Evolutionary conservation across 2,888 invertebrate species (phyloP).

Genomic region (Dynastes hyllus): DNA sequence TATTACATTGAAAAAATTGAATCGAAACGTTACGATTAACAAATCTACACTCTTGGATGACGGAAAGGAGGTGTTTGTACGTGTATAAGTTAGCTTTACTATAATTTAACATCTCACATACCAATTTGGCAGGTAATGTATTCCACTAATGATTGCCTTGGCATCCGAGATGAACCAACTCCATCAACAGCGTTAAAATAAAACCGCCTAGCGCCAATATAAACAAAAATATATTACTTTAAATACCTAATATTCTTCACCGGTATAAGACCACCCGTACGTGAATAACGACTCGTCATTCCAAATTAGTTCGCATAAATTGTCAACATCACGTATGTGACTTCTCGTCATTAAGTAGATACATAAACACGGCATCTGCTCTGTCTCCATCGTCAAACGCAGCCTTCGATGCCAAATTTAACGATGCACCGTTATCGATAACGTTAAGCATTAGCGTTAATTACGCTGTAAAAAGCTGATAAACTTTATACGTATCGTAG

Average conservation of each 20-base stretch:
- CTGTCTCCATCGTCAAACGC: slow-evolving; percentile 35
- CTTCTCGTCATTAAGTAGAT: slow-evolving; percentile 40
- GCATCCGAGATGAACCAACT: not conserved
- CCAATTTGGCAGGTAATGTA: too few relatives aligned
- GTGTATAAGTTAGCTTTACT: too few relatives aligned
- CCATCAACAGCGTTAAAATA: not conserved
- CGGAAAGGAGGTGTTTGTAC: too few relatives aligned
- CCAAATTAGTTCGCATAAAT: slow-evolving; percentile 48
- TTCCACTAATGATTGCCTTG: slow-evolving; percentile 19
- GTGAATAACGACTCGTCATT: slow-evolving; percentile 40
- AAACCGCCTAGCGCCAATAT: slow-evolving; percentile 21
- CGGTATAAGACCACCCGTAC: slow-evolving; percentile 31
- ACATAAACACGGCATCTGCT: slow-evolving; percentile 40
- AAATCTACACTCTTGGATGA: too few relatives aligned
- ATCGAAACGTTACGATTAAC: too few relatives aligned
- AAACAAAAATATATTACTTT: slow-evolving; percentile 37
- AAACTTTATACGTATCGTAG: slow-evolving; percentile 24
- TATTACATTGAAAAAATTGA: too few relatives aligned
- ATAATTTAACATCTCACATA: too few relatives aligned
- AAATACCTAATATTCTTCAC: slow-evolving; percentile 26
- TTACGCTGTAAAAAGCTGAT: slow-evolving; percentile 34
- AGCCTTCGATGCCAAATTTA: slow-evolving; percentile 41
- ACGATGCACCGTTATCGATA: slow-evolving; percentile 43
- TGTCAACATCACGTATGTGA: slow-evolving; percentile 43
- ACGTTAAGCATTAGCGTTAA: slow-evolving; percentile 45